Conservation (phyloP, 2,797 vertebrate genomes). For the Fundulus diaphanus region DNA sequence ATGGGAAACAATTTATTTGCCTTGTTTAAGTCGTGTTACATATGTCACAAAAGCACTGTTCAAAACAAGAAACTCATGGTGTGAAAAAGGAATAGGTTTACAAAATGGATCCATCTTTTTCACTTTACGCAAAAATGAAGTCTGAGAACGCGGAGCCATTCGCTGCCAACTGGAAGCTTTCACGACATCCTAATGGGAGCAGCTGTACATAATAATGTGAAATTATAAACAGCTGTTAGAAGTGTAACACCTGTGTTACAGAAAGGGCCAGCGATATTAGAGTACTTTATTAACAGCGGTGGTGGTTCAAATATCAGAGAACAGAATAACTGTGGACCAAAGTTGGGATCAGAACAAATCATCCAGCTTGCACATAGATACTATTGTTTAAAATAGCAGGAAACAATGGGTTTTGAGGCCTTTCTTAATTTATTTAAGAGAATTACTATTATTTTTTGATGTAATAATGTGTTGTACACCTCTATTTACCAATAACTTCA, state of each 20-base stretch:
- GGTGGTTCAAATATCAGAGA: not conserved
- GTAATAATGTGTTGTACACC: not conserved
- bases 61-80: not conserved
- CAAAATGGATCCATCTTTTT: slow-evolving; percentile 2
- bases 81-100: not conserved
- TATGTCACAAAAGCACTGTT: not conserved
- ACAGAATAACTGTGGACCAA: not conserved
- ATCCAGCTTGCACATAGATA: not conserved
- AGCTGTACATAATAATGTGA: slow-evolving; percentile 4
- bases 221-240: not conserved
- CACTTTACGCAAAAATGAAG: not conserved
- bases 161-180: slow-evolving; percentile 8
- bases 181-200: slow-evolving; percentile 1
- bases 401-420: not conserved
- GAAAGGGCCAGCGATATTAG: not conserved
- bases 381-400: not conserved
- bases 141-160: not conserved
- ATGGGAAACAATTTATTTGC: slow-evolving; percentile 1
- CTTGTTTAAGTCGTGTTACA: not conserved
- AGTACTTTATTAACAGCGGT: not conserved
- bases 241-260: slow-evolving; percentile 4
- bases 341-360: not conserved
- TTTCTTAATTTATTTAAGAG: no score
- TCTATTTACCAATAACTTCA: not conserved
- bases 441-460: not conserved